These are phyloP conservation scores for Tinamus major DNA, from an alignment of 2,797 vertebrate genomes.

Conservation along the genomic window DNA sequence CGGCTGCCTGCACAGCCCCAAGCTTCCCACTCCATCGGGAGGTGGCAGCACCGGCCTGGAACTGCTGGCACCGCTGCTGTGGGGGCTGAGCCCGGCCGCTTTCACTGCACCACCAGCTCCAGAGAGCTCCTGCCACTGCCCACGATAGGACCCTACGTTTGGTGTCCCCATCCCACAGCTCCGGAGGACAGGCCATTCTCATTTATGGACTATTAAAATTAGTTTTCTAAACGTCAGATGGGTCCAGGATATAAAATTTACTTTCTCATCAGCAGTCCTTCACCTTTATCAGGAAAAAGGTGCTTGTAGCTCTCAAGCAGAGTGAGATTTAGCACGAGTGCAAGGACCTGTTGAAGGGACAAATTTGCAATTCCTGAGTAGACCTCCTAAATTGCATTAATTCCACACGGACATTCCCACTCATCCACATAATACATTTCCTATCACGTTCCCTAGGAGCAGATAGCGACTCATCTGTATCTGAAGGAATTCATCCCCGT, in stretches of 20 bases:
- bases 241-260: not conserved
- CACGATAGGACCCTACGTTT: too few relatives aligned
- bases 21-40: not conserved
- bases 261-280: not conserved
- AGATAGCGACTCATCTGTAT: accelerated
- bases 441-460: too few relatives aligned
- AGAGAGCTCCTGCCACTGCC: not conserved
- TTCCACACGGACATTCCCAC: accelerated
- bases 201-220: not conserved
- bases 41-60: too few relatives aligned
- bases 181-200: not conserved
- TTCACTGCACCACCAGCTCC: not conserved
- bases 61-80: accelerated
- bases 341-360: too few relatives aligned
- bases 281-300: not conserved
- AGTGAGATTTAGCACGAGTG: not conserved
- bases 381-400: accelerated
- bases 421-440: too few relatives aligned
- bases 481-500: not conserved
- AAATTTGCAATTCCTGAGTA: not conserved
- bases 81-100: not conserved
- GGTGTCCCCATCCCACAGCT: not conserved
- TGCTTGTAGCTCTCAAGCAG: not conserved
- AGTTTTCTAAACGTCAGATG: not conserved
- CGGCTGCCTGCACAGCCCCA: accelerated